phyloP scores from a whole-genome alignment of 2,888 invertebrate genomes.

The Polymixis flavicincta region DNA sequence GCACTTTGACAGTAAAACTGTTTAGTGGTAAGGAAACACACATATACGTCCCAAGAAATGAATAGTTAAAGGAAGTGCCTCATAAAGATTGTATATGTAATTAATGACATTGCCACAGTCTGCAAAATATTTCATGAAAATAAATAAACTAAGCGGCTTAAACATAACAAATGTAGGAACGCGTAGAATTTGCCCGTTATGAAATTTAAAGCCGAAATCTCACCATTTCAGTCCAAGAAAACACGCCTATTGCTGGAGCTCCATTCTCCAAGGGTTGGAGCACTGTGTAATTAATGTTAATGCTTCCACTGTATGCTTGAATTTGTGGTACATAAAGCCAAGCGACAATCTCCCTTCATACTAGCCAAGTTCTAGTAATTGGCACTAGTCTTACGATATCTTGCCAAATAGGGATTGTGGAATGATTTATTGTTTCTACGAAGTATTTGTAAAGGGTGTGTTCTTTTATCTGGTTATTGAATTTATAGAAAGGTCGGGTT shows the following conservation, averaged over 20 bases:
- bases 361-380: constrained; percentile 52
- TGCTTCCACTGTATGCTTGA: constrained; percentile 42
- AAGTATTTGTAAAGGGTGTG: constrained; percentile 27
- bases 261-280: constrained; percentile 42
- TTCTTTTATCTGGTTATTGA: constrained; percentile 26
- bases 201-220: constrained; percentile 31
- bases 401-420: constrained; percentile 56
- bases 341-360: constrained; percentile 18
- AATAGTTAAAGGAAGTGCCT: neutral
- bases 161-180: constrained; percentile 12
- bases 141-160: constrained; percentile 16
- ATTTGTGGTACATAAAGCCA: constrained; percentile 32
- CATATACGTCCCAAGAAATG: neutral
- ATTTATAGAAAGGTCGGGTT: constrained; percentile 26
- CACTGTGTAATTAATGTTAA: constrained; percentile 52
- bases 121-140: neutral
- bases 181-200: constrained; percentile 21
- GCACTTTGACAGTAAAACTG: constrained; percentile 28
- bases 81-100: neutral
- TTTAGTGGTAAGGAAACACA: constrained; percentile 19
- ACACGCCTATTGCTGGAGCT: constrained; percentile 30
- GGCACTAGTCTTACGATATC: constrained; percentile 46
- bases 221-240: constrained; percentile 42
- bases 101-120: no score
- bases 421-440: constrained; percentile 49